Evolutionary conservation across 1,140 invertebrate species (phyloP).

Genomic region (Tenebrio molitor): DNA sequence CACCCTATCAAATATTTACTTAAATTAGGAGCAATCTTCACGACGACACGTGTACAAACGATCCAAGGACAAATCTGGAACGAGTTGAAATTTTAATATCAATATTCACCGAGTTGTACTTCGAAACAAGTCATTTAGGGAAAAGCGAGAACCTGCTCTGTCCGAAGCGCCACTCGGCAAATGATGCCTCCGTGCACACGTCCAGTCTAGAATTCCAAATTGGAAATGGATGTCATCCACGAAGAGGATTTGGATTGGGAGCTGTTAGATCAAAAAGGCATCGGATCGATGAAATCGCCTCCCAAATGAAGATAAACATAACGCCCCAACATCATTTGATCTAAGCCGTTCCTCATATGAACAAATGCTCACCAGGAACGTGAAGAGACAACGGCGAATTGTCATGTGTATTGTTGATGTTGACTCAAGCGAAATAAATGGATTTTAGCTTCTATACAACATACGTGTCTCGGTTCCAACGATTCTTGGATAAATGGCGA

Average conservation of each 20-base stretch:
- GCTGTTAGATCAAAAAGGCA: conserved; percentile 1
- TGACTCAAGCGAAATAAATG: conserved; percentile 28
- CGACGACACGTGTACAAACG: neutral
- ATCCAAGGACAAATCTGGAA: neutral
- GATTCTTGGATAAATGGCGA: conserved; percentile 23
- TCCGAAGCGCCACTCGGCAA: neutral
- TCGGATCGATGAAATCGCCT: neutral
- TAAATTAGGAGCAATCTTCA: conserved; percentile 23
- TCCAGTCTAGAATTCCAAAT: neutral
- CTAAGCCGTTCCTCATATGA: conserved; percentile 15
- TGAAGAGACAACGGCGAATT: conserved; percentile 20
- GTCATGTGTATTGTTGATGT: conserved; percentile 27
- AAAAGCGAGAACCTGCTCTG: neutral
- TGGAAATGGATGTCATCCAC: conserved; percentile 5
- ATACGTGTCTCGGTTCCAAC: conserved; percentile 12
- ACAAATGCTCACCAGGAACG: conserved; percentile 7
- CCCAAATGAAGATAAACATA: conserved; percentile 20
- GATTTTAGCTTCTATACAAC: conserved; percentile 13
- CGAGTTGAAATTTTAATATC: neutral
- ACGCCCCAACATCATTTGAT: conserved; percentile 2
- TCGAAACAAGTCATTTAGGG: conserved; percentile 15
- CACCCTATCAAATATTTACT: conserved; percentile 25
- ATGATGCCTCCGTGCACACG: neutral
- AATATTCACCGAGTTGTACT: conserved; percentile 15
- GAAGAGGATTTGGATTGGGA: neutral